phyloP scores from a whole-genome alignment of 2,888 invertebrate species.

The Drosophila recens region DNA sequence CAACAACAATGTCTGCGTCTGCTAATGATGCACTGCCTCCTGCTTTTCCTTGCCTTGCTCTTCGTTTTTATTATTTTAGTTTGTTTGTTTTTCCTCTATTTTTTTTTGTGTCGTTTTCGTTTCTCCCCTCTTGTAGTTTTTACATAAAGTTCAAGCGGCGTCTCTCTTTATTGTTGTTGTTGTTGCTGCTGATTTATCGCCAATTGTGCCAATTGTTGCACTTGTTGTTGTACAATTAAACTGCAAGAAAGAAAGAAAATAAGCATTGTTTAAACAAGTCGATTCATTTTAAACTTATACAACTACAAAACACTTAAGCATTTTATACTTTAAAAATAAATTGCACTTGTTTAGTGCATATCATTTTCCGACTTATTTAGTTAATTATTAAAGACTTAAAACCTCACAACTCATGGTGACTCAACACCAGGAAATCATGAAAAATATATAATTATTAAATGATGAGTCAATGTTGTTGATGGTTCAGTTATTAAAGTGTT shows the following conservation, averaged over 20 bases:
- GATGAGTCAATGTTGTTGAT: conserved; percentile 21
- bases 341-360: conserved; percentile 38
- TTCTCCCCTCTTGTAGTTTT: conserved; percentile 12
- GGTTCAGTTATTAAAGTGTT: conserved; percentile 1
- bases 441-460: neutral
- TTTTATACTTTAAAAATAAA: conserved; percentile 20
- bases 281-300: conserved; percentile 4
- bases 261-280: conserved; percentile 26
- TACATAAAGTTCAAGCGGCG: conserved; percentile 47
- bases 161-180: conserved; percentile 4
- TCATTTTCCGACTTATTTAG: conserved; percentile 17
- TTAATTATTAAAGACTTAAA: conserved; percentile 39
- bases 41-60: conserved; percentile 4
- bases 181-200: conserved; percentile 45
- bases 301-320: conserved; percentile 12
- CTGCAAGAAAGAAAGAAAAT: conserved; percentile 49
- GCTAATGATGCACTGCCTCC: conserved; percentile 56
- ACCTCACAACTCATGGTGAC: conserved; percentile 11
- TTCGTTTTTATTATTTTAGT: conserved; percentile 26
- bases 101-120: conserved; percentile 57
- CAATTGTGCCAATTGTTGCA: conserved; percentile 65
- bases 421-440: conserved; percentile 41
- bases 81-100: conserved; percentile 55
- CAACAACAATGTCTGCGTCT: conserved; percentile 9
- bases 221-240: conserved; percentile 73